Conservation (phyloP, 2,797 vertebrate genomes). For the Taenioides sp. region DNA sequence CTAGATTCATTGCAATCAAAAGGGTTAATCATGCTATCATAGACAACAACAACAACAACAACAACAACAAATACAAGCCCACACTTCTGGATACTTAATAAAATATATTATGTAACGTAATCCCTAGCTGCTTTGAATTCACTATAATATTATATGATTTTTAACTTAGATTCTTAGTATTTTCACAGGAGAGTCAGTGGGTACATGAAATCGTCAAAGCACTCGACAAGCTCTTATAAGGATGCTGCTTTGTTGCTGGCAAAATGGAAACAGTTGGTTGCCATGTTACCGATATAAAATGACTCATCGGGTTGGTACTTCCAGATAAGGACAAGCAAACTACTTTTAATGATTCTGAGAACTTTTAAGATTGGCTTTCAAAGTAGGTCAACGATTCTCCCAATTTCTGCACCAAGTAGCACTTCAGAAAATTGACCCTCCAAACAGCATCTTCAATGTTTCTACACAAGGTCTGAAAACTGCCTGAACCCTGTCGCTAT, state of each 20-base stretch:
- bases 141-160: background rate
- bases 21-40: no score
- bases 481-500: no score
- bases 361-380: background rate
- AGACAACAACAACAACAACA: no score
- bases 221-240: background rate
- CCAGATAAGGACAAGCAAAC: background rate
- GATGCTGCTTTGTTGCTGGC: constrained; percentile 4
- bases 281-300: constrained; percentile 47
- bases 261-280: constrained; percentile 30
- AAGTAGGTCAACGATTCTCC: background rate
- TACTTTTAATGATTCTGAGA: background rate
- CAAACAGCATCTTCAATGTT: background rate
- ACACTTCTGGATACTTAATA: no score
- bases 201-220: background rate
- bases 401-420: background rate
- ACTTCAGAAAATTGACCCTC: background rate
- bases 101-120: no score
- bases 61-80: no score
- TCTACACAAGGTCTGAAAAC: background rate
- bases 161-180: background rate
- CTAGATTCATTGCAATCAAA: no score
- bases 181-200: background rate
- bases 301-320: constrained; percentile 34
- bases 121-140: background rate